These are phyloP conservation scores for Mus minutoides DNA, from an alignment of 2,797 vertebrate species.

Conservation along the genomic window DNA sequence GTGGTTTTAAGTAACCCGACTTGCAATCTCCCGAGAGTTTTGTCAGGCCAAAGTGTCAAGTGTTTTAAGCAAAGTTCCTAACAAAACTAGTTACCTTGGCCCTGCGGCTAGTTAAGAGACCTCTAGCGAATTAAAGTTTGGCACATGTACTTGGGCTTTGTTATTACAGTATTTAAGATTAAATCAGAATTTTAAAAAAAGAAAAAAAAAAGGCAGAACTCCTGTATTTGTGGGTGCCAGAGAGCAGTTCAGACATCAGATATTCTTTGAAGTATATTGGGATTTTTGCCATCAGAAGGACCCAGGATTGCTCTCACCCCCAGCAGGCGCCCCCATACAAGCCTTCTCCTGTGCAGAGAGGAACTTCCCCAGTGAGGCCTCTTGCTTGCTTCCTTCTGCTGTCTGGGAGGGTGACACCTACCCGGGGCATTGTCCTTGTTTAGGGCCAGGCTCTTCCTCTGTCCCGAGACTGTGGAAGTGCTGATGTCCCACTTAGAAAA, in stretches of 20 bases:
- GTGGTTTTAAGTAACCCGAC: not conserved
- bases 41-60: not conserved
- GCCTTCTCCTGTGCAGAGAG: not conserved
- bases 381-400: not conserved
- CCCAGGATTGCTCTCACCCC: not conserved
- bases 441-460: not conserved
- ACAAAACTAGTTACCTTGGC: not conserved
- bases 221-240: rapidly evolving
- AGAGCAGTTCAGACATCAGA: not conserved
- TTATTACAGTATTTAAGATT: not conserved
- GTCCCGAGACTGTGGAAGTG: not conserved
- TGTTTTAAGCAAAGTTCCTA: not conserved
- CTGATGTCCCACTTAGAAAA: not conserved
- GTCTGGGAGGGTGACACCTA: not conserved
- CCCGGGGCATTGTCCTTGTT: not conserved
- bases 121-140: not conserved
- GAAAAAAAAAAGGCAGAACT: not conserved
- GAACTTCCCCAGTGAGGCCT: not conserved
- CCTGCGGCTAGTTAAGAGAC: not conserved
- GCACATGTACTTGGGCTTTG: not conserved
- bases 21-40: not conserved
- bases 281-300: not conserved
- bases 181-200: not conserved
- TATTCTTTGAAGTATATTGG: not conserved
- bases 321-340: not conserved